Conservation (phyloP, 2,797 vertebrate species). For the Rhodeus uyekii region DNA sequence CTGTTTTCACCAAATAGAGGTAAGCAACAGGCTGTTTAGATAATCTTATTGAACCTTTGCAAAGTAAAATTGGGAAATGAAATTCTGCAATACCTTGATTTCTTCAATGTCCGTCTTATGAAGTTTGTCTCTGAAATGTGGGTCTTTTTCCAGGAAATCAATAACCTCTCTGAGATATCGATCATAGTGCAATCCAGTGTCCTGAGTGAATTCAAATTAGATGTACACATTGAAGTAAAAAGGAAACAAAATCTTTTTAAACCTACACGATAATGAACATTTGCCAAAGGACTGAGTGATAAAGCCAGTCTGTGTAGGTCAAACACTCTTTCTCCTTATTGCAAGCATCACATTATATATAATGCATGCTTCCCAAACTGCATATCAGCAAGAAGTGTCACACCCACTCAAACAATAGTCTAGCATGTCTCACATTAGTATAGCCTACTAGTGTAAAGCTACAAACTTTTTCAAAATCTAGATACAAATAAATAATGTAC, state of each 20-base stretch:
- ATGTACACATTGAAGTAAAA: background rate
- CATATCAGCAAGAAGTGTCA: background rate
- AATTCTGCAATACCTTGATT: constrained; percentile 82
- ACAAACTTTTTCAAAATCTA: background rate
- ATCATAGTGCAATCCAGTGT: constrained; percentile 93
- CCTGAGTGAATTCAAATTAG: constrained; percentile 68
- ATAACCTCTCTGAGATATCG: constrained; percentile 94
- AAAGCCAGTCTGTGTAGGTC: background rate
- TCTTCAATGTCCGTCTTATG: constrained; percentile 90
- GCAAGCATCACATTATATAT: background rate
- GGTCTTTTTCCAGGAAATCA: constrained; percentile 92
- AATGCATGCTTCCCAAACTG: background rate
- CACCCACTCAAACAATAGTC: background rate
- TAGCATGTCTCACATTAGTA: background rate
- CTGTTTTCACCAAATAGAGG: constrained; percentile 68
- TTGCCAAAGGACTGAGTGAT: background rate
- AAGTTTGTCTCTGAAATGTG: constrained; percentile 91
- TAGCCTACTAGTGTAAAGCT: background rate
- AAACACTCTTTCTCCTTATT: background rate
- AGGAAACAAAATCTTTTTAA: background rate
- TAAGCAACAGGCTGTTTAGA: constrained; percentile 1
- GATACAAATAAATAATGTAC: background rate
- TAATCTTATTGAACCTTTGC: background rate
- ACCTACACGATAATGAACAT: background rate
- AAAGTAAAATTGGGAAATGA: constrained; percentile 21